These are phyloP conservation scores for Lanistes nyassanus DNA, from an alignment of 1,140 invertebrate genomes.

Conservation along the genomic window DNA sequence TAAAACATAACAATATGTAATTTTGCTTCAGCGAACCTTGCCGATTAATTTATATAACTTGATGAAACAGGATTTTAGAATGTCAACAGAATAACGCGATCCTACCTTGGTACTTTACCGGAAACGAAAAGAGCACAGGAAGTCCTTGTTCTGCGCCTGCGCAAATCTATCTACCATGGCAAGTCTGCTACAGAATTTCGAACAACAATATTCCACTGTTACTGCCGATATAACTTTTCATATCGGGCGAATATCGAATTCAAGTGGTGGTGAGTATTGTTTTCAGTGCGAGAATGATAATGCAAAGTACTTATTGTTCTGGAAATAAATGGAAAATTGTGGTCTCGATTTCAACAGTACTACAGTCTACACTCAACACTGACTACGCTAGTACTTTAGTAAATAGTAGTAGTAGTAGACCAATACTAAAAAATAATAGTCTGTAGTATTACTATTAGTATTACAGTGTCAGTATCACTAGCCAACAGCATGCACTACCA, in stretches of 20 bases:
- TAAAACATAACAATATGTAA: background rate
- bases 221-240: slow-evolving; percentile 64
- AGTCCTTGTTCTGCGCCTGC: background rate
- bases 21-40: background rate
- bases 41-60: background rate
- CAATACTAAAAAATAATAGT: too few relatives aligned
- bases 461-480: too few relatives aligned
- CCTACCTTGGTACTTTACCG: background rate
- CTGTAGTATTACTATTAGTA: too few relatives aligned
- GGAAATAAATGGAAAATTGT: too few relatives aligned
- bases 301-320: background rate
- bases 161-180: slow-evolving; percentile 48
- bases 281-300: background rate
- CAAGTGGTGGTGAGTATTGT: slow-evolving; percentile 55
- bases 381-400: too few relatives aligned
- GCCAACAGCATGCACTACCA: too few relatives aligned
- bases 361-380: too few relatives aligned
- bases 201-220: slow-evolving; percentile 66
- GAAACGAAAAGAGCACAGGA: background rate
- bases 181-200: slow-evolving; percentile 63
- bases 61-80: background rate
- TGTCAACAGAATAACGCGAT: background rate
- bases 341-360: too few relatives aligned
- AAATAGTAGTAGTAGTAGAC: too few relatives aligned
- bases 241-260: slow-evolving; percentile 59